Evolutionary conservation across 1,140 invertebrate species (phyloP), one percentile per base, ranked within the genome.

Genomic region (Brevipalpus yothersi): DNA sequence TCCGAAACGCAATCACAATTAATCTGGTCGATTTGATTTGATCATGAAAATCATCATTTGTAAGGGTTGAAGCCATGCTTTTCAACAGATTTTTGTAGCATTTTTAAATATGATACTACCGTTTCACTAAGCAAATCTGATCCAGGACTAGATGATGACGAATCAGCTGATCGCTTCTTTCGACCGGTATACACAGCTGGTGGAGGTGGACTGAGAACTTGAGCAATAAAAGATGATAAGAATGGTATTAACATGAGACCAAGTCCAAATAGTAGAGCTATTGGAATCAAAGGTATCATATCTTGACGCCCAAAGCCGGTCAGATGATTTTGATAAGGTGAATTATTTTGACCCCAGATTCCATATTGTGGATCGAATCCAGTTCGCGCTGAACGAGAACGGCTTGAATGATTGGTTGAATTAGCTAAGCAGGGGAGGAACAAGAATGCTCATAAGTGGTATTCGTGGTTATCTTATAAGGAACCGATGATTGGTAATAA

Each of bases 321-420:
- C 9, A 51, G n/a, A 17, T n/a, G n/a, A 17, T 17, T 51, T 17
- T n/a, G 49, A 17, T n/a, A 10, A 4, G 49, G 13, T 31, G 31
- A 31, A n/a, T 47, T 15, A 47, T 47, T 47, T 9, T 21, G 42
- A 19, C 43, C 43, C 56, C 56, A 58, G 10, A 58, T 43, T 13
- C 15, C 17, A 43, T 58, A 58, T n/a, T 58, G n/a, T 10, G 41
- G 41, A 43, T 58, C 56, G 39, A 58, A 58, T n/a, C 56, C 56
- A 23, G 56, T 42, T 23, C 43, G 41, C 13, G 56, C n/a, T 10
- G 40, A 40, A 15, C 56, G 56, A 56, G 31, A 19, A 15, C 41
- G 31, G 10, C 19, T 41, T 9, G 41, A 23, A 23, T 13, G 39
- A n/a, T 19, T 31, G 13, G 54, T 56, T 13, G 15, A 19, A 42